Evolutionary conservation across 2,888 invertebrate genomes (phyloP), one percentile per base, ranked within the genome.

Genomic region (Pachymerium ferrugineum): DNA sequence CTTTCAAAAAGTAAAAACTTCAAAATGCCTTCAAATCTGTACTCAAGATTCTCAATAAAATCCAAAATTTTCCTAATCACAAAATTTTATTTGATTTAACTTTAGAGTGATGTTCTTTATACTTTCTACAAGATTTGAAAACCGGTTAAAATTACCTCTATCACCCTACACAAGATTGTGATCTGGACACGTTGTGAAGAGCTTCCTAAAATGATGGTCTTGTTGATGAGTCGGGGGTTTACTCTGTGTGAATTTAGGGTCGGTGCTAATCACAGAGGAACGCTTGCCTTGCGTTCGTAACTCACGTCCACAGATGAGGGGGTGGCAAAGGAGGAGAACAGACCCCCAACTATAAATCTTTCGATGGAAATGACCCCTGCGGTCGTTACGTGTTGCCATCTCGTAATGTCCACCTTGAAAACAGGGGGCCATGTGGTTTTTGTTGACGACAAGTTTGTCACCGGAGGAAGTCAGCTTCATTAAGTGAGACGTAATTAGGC

Each of bases 401-500:
- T 42, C 19, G 47, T 47, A 47, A 4, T 47, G 47, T 47, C 47
- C 47, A 47, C 19, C 2, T 47, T 47, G 16, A 16, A 16, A 4
- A 22, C n/a, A 22, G 42, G 16, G 14, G 47, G 47, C 47, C 47
- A 47, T 47, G 8, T 47, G 47, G 47, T 47, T 47, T 47, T 47
- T 47, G 2, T 47, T 22, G 3, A 4, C 47, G n/a, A 16, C 5
- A 16, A 14, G 16, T 47, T 47, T 47, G 47, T 47, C 47, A 47
- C 47, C 47, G n/a, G 47, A 47, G 47, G 47, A 47, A 47, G 47
- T 22, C 19, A 47, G 47, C 19, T 47, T 47, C 47, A 47, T 47
- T 47, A 47, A 47, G 47, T 47, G 47, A 47, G 47, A 47, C 47
- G 47, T 47, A 47, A 47, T 47, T 47, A 47, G 47, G 47, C 47